These are phyloP conservation scores for Drosophila limbata DNA, from an alignment of 2,888 invertebrate species.

Conservation along the genomic window DNA sequence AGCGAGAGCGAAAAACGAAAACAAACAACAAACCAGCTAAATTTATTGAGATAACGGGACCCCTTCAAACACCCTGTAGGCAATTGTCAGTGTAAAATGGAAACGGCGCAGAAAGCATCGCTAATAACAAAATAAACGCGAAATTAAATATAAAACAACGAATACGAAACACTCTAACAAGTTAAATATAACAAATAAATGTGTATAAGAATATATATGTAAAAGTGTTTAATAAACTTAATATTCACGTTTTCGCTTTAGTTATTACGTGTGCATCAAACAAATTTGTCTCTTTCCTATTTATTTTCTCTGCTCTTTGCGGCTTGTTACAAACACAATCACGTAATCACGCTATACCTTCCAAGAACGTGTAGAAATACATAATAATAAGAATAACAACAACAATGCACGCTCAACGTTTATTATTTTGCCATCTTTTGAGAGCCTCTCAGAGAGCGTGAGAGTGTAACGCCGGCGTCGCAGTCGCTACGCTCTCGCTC, in stretches of 20 bases:
- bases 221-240: background rate
- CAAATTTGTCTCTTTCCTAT: background rate
- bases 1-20: conserved; percentile 33
- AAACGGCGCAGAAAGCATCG: conserved; percentile 29
- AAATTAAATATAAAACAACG: background rate
- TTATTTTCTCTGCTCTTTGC: background rate
- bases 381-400: conserved; percentile 21
- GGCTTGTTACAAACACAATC: conserved; percentile 13
- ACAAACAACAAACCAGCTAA: conserved; percentile 33
- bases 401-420: conserved; percentile 21
- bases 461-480: conserved; percentile 27
- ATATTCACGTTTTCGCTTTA: background rate
- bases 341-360: conserved; percentile 1
- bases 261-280: background rate
- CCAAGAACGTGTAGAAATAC: conserved; percentile 12
- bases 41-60: conserved; percentile 56
- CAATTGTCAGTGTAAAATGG: conserved; percentile 37
- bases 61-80: conserved; percentile 27
- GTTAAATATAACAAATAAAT: background rate
- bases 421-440: conserved; percentile 22
- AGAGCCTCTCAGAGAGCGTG: conserved; percentile 11
- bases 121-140: conserved; percentile 12
- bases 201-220: background rate
- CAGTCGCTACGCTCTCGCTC: conserved; percentile 18
- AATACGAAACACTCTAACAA: conserved; percentile 8